phyloP scores from a whole-genome alignment of 2,797 vertebrate species.

The Eptatretus atami region DNA sequence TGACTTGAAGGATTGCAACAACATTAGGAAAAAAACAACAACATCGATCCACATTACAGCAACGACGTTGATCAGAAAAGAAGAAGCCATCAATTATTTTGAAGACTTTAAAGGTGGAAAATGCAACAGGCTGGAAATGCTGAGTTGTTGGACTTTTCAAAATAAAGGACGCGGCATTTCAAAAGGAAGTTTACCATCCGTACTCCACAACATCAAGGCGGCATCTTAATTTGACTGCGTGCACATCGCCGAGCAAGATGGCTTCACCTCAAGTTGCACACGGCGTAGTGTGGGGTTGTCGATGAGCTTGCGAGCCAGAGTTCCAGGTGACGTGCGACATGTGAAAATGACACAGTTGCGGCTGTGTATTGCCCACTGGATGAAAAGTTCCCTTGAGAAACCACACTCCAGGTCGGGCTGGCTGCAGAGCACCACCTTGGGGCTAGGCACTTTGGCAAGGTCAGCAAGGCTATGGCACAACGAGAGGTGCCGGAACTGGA shows the following conservation, averaged over 20 bases:
- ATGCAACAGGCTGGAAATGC: too few relatives aligned
- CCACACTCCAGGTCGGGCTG: constrained; percentile 88
- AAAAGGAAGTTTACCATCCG: too few relatives aligned
- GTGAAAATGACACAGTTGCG: constrained; percentile 86
- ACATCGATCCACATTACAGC: too few relatives aligned
- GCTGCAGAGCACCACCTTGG: constrained; percentile 89
- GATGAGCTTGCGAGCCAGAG: constrained; percentile 58
- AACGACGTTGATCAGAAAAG: too few relatives aligned
- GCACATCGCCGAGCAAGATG: neutral
- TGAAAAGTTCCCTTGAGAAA: constrained; percentile 86
- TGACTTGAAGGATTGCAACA: too few relatives aligned
- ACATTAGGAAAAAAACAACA: too few relatives aligned
- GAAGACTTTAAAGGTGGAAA: too few relatives aligned
- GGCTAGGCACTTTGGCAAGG: constrained; percentile 65
- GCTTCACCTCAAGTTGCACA: constrained; percentile 67
- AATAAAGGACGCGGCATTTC: too few relatives aligned
- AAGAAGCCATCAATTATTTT: too few relatives aligned
- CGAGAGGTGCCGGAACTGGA: constrained; percentile 82
- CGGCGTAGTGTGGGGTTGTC: constrained; percentile 71
- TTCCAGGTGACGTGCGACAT: constrained; percentile 81
- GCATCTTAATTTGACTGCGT: too few relatives aligned
- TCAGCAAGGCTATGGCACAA: constrained; percentile 73
- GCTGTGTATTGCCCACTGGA: constrained; percentile 71
- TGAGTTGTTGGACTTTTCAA: too few relatives aligned
- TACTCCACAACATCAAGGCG: too few relatives aligned